A percentile compares a stretch with the other conserved stretches of the same genome.
These are phyloP conservation scores for Drosophila guanche DNA, from an alignment of 1,140 invertebrate species.

Conservation along the genomic window DNA sequence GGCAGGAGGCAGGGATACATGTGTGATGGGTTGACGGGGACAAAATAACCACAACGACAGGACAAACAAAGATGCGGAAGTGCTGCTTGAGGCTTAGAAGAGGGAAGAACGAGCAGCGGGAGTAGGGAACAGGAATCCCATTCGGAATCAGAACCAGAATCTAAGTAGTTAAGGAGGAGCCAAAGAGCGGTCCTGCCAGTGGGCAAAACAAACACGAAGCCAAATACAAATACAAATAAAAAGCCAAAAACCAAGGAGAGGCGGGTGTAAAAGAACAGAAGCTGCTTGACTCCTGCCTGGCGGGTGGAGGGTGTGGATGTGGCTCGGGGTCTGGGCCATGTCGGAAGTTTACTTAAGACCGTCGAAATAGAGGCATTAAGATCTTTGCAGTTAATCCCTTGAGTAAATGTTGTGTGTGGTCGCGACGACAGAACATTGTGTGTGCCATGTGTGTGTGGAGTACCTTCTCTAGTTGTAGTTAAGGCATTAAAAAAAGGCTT, in stretches of 20 bases:
- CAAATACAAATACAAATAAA: conserved; percentile 75
- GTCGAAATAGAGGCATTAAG: conserved; percentile 83
- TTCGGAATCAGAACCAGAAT: not conserved
- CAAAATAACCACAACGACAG: conserved; percentile 34
- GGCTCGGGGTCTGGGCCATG: conserved; percentile 14
- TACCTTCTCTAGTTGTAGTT: conserved; percentile 68
- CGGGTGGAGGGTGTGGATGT: conserved; percentile 24
- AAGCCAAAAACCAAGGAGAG: conserved; percentile 41
- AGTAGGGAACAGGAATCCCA: not conserved
- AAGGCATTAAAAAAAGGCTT: conserved; percentile 73
- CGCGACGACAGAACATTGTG: conserved; percentile 41
- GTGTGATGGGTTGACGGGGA: conserved; percentile 14
- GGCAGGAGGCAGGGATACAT: too few relatives aligned
- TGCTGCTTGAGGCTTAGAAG: conserved; percentile 60
- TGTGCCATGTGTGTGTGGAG: conserved; percentile 12
- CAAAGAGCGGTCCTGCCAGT: conserved; percentile 57
- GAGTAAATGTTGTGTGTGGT: conserved; percentile 77
- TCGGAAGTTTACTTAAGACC: conserved; percentile 81
- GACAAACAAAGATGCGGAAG: conserved; percentile 72
- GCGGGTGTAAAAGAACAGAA: conserved; percentile 20
- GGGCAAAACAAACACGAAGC: conserved; percentile 70
- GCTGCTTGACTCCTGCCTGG: conserved; percentile 76
- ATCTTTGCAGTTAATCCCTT: conserved; percentile 82
- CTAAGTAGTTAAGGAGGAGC: not conserved
- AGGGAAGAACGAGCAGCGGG: not conserved